Evolutionary conservation across 2,797 vertebrate species (phyloP), one percentile per base, ranked within the genome.

Genomic region (Etheostoma nigrum): DNA sequence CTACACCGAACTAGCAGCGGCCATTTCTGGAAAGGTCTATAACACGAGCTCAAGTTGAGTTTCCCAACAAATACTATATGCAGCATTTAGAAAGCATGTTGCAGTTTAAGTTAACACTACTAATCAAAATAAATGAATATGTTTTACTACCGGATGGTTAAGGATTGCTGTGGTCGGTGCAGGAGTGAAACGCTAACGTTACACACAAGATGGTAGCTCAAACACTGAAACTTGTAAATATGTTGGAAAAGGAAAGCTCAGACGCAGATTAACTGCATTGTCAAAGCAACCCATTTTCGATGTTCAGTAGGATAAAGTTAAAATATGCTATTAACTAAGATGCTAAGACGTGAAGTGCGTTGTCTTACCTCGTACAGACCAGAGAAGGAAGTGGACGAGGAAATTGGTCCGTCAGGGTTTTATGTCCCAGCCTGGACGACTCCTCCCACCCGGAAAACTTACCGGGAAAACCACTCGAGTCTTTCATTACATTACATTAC

Each of bases 341-440:
- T 40, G 4, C 0, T 16, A 1, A 2, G 0, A 5, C 0, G 0
- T 1, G 14, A 1, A 0, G 0, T 0, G 0, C 0, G 0, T 0
- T 0, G 0, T 10, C 88, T 93, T 86, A 92, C 90, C 91, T 51
- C 1, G 0, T 0, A 0, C 3, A 47, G 55, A 55, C 0, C 0
- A 0, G 0, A 36, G 76, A 0, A 88, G 72, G 67, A 92, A 92
- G 44, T 72, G 89, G 51, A 64, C 30, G 65, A 53, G 0, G 0
- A 0, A 7, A 0, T 0, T 0, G 78, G 81, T 49, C 55, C 63
- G 7, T 49, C 60, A 4, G 7, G 0, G 0, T 79, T 92, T 88
- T 93, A 92, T 91, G 0, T 62, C 71, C 77, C 1, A n/a, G 7
- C 0, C 11, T 13, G n/a, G 1, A 52, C 0, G 59, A 49, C 88